Percentiles rank a stretch among this genome's conserved stretches.
Conservation (phyloP, 1,140 invertebrate genomes). For the Dryas iulia region DNA sequence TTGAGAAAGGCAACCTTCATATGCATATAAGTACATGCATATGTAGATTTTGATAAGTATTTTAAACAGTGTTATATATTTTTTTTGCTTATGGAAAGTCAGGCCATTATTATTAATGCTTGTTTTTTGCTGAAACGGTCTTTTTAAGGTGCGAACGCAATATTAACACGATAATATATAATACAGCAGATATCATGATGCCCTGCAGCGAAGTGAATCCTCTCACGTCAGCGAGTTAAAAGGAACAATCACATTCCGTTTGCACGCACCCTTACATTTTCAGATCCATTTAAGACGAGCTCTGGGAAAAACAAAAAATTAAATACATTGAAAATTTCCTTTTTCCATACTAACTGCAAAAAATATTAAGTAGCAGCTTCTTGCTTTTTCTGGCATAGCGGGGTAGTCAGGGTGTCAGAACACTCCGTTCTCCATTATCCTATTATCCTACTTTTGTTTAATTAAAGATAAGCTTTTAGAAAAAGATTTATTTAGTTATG, state of each 20-base stretch:
- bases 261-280: constrained; percentile 37
- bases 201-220: constrained; percentile 47
- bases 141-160: constrained; percentile 28
- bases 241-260: constrained; percentile 33
- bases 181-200: constrained; percentile 46
- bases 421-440: too few species aligned
- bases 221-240: constrained; percentile 39
- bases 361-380: too few species aligned
- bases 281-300: background rate
- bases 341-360: too few species aligned
- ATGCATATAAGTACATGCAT: constrained; percentile 40
- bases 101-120: constrained; percentile 49
- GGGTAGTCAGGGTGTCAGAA: too few species aligned
- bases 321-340: background rate
- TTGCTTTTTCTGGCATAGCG: too few species aligned
- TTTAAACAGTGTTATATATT: constrained; percentile 44
- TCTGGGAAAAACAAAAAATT: background rate
- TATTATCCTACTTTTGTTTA: too few species aligned
- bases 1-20: constrained; percentile 65
- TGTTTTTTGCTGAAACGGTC: constrained; percentile 53
- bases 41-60: constrained; percentile 57
- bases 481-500: too few species aligned
- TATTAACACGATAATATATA: constrained; percentile 26
- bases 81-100: constrained; percentile 50
- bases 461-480: too few species aligned